Base-by-base conservation (phyloP, 2,888 invertebrate species). In the Sinelater perroti region DNA sequence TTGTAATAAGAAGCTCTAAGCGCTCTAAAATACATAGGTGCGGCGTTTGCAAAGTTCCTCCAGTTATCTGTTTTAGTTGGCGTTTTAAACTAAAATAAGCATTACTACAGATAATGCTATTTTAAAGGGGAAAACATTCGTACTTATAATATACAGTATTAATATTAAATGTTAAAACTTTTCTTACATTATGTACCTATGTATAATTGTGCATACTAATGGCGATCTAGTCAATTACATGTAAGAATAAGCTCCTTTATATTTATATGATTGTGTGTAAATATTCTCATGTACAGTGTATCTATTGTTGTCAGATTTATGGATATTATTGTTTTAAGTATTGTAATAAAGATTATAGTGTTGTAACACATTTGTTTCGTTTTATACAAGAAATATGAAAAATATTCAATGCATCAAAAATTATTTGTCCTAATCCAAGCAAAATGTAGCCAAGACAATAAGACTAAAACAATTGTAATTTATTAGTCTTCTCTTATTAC, bases 221-320 rank as follows among this genome's bases (percentile, higher is more conserved):
- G 30, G 44, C 56, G 35, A 56, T 50, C 51, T 57, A 57, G 57
- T 57, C 57, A 57, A 57, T 57, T 57, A 57, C 40, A 40, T 57
- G 57, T 57, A 57, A 46, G 52, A 54, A 55, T 35, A 35, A 46
- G 33, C 14, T 18, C 46, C 51, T 57, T 49, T 57, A 44, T 57
- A 57, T 52, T 45, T 54, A 45, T 46, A 57, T 57, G 28, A 45
- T 52, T 55, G 42, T 52, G 14, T 57, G 46, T 52, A 57, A 57
- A 57, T 57, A 56, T 33, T 38, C 44, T 30, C 14, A 38, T 57
- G 57, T 52, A 52, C 51, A 57, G 38, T 57, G 52, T 57, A 33
- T 35, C 14, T 35, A 35, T 45, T 45, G 52, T 52, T 57, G 57
- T 57, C 38, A 20, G 47, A 52, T 52, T 38, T 46, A 45, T 57